Conservation (phyloP, 2,113 vertebrate genomes). For the Dicaeum eximium region DNA sequence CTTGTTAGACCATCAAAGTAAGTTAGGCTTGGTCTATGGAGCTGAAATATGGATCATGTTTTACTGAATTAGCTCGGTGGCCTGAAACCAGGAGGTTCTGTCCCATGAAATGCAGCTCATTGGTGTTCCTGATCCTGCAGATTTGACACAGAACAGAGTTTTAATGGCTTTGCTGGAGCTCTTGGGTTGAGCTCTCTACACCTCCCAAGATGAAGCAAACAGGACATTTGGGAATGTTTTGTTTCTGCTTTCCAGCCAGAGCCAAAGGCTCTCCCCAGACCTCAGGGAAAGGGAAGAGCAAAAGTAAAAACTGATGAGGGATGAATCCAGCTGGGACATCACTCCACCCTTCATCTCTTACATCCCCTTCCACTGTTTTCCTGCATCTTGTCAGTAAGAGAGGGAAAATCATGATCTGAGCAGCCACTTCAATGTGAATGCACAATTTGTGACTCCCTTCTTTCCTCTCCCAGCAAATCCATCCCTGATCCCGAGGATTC, state of each 20-base stretch:
- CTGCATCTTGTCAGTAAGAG: background rate
- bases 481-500: fast-evolving
- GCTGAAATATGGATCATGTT: background rate
- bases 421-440: fast-evolving
- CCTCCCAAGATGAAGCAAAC: background rate
- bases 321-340: background rate
- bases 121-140: background rate
- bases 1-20: background rate
- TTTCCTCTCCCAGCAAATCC: background rate
- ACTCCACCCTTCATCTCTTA: background rate
- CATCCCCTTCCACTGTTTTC: background rate
- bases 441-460: fast-evolving
- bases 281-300: background rate
- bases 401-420: background rate
- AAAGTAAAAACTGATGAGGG: background rate
- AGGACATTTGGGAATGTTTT: background rate
- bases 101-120: background rate
- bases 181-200: background rate
- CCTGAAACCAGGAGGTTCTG: background rate
- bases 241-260: background rate
- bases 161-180: background rate
- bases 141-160: background rate
- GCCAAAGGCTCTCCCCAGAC: background rate
- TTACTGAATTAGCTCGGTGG: background rate
- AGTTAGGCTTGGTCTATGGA: background rate